Percentiles rank a stretch among this genome's conserved stretches.
These are phyloP conservation scores for Erpetoichthys calabaricus DNA, from an alignment of 2,797 vertebrate genomes.

Conservation along the genomic window DNA sequence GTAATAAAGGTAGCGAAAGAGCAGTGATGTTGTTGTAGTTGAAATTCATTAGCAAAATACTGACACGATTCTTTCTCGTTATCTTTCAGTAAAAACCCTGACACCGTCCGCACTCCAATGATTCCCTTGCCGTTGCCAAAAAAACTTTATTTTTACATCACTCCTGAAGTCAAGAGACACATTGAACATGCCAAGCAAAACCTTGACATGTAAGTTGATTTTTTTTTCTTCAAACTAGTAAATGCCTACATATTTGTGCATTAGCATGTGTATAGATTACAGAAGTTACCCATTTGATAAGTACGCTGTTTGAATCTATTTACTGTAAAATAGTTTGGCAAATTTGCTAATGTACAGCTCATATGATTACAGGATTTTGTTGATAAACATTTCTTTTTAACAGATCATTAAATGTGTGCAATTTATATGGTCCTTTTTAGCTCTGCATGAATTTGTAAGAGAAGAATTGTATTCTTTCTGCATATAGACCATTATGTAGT, in stretches of 20 bases:
- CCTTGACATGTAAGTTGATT: slow-evolving; percentile 57
- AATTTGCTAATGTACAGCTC: too few relatives aligned
- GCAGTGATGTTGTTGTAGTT: not conserved
- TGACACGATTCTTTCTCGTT: not conserved
- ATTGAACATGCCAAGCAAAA: slow-evolving; percentile 68
- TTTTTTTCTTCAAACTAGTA: slow-evolving; percentile 42
- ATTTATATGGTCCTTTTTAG: too few relatives aligned
- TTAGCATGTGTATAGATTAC: not conserved
- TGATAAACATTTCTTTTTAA: too few relatives aligned
- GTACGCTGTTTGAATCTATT: too few relatives aligned
- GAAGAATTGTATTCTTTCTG: too few relatives aligned
- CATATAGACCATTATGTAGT: too few relatives aligned
- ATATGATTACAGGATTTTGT: too few relatives aligned
- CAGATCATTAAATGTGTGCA: too few relatives aligned
- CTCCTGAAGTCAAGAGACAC: slow-evolving; percentile 59
- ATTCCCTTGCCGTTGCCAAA: slow-evolving; percentile 57
- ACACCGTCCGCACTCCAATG: slow-evolving; percentile 47
- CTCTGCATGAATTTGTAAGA: too few relatives aligned
- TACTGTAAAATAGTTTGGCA: too few relatives aligned
- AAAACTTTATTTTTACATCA: slow-evolving; percentile 71
- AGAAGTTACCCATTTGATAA: not conserved
- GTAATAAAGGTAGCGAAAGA: not conserved
- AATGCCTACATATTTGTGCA: slow-evolving; percentile 35
- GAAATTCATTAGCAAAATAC: too few relatives aligned
- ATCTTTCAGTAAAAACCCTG: slow-evolving; percentile 42